Percentiles rank a stretch among this genome's conserved stretches.
Evolutionary conservation across 2,113 vertebrate species (phyloP).

Genomic region (Chauna torquata): DNA sequence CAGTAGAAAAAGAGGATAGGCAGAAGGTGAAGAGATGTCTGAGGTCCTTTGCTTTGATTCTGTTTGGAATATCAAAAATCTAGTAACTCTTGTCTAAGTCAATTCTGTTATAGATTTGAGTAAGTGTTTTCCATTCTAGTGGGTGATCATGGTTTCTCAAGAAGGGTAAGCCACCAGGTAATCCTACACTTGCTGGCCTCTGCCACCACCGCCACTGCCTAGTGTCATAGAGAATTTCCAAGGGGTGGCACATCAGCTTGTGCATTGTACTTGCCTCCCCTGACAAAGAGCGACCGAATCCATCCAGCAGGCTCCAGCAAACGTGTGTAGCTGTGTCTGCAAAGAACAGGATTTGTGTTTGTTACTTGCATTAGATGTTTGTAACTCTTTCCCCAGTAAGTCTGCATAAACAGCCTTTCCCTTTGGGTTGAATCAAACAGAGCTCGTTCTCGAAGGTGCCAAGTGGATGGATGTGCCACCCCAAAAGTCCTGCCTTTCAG

Average conservation of each 20-base stretch:
- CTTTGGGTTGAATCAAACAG: background rate
- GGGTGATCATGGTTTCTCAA: background rate
- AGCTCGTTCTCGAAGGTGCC: background rate
- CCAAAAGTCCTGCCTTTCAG: background rate
- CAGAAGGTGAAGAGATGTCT: background rate
- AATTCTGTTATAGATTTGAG: background rate
- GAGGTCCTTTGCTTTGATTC: background rate
- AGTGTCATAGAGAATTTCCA: background rate
- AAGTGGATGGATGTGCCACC: background rate
- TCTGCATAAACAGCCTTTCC: background rate
- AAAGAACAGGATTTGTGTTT: background rate
- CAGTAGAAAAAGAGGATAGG: background rate
- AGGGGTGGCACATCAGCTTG: background rate
- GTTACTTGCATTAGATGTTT: no score
- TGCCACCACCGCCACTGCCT: background rate
- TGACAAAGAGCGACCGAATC: rapidly evolving
- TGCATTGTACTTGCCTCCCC: background rate
- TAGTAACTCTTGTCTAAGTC: background rate
- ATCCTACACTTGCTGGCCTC: background rate
- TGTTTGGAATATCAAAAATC: background rate
- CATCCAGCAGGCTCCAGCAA: background rate
- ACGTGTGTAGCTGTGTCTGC: background rate
- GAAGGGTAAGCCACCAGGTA: background rate
- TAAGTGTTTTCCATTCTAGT: background rate
- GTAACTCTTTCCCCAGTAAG: background rate